These are phyloP conservation scores for Hemibagrus guttatus DNA, from an alignment of 2,797 vertebrate species.

Conservation along the genomic window DNA sequence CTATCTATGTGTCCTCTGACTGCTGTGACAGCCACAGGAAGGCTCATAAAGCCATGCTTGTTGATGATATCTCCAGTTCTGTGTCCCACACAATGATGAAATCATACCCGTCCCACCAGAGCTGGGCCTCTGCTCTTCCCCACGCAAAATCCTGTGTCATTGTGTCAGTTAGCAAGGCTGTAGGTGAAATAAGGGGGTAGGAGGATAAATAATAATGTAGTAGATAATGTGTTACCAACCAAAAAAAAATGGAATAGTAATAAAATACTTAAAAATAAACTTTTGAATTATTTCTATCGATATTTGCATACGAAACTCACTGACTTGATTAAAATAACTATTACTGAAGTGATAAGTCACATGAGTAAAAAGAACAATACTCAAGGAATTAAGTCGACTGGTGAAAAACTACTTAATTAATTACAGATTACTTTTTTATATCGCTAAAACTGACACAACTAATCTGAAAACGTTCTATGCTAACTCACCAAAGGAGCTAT, in stretches of 20 bases:
- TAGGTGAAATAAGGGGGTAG: slow-evolving; percentile 54
- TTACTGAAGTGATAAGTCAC: neutral
- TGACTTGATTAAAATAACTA: neutral
- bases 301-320: neutral
- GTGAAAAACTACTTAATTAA: neutral
- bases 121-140: slow-evolving; percentile 69
- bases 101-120: slow-evolving; percentile 76
- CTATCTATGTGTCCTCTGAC: slow-evolving; percentile 52
- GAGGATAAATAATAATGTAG: slow-evolving; percentile 48
- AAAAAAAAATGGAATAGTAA: no score
- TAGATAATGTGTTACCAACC: no score
- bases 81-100: slow-evolving; percentile 75
- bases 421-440: neutral
- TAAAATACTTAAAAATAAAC: neutral
- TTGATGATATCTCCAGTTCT: slow-evolving; percentile 77
- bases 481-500: no score
- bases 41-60: slow-evolving; percentile 68
- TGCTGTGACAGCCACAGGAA: slow-evolving; percentile 80
- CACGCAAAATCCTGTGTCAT: slow-evolving; percentile 54
- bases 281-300: neutral
- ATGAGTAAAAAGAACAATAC: neutral
- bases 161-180: slow-evolving; percentile 72
- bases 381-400: neutral
- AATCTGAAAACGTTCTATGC: neutral
- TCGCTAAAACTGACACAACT: neutral